phyloP scores from a whole-genome alignment of 2,797 vertebrate species.

The Synanceia verrucosa region DNA sequence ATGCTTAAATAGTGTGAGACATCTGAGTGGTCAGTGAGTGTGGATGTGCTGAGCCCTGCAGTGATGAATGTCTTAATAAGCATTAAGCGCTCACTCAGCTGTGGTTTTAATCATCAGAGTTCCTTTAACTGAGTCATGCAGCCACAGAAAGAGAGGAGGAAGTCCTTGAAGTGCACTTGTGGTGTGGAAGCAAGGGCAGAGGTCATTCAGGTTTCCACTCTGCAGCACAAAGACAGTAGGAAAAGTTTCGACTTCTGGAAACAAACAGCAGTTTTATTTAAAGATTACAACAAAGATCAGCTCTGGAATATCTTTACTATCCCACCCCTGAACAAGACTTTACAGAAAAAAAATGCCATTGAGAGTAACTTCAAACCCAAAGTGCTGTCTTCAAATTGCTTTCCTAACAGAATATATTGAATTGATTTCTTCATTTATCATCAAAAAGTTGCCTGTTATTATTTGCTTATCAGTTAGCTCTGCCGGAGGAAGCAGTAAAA shows the following conservation, averaged over 20 bases:
- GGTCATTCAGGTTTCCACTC: slow-evolving; percentile 1
- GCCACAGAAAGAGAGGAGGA: not conserved
- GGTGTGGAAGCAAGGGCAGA: slow-evolving; percentile 27
- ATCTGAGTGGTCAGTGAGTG: slow-evolving; percentile 13
- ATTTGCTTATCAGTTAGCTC: not conserved
- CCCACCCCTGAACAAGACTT: not conserved
- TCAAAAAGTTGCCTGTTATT: not conserved
- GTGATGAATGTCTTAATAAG: slow-evolving; percentile 62
- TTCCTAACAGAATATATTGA: no score
- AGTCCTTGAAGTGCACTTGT: slow-evolving; percentile 41
- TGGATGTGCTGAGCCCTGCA: slow-evolving; percentile 47
- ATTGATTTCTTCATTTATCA: no score
- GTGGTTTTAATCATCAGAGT: slow-evolving; percentile 63
- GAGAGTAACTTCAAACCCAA: not conserved
- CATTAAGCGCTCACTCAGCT: slow-evolving; percentile 65
- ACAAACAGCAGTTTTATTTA: no score
- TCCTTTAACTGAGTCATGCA: slow-evolving; percentile 45
- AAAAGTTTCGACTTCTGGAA: not conserved
- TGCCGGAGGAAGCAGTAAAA: not conserved
- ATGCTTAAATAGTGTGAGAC: slow-evolving; percentile 10
- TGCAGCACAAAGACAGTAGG: not conserved
- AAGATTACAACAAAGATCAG: no score
- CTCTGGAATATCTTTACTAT: not conserved
- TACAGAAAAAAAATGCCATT: not conserved
- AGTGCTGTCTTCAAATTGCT: not conserved